Percentiles rank a stretch among this genome's conserved stretches.
These are phyloP conservation scores for Pseudomyrmex flavicornis DNA, from an alignment of 1,140 invertebrate species.

Conservation along the genomic window DNA sequence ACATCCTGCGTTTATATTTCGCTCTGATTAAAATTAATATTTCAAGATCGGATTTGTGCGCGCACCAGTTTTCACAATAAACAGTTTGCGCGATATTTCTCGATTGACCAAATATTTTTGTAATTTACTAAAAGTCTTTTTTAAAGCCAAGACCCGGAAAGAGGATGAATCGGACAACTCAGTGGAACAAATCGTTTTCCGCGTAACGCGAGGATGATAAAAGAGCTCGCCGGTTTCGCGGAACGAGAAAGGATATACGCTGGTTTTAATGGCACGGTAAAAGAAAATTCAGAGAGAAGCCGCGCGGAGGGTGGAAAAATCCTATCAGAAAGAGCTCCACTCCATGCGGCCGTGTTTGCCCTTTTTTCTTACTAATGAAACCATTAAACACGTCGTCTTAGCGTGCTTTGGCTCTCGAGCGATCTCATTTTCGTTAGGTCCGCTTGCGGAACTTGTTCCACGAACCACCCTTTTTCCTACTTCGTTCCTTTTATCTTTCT, in stretches of 20 bases:
- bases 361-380: slow-evolving; percentile 73
- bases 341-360: slow-evolving; percentile 40
- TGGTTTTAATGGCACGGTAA: slow-evolving; percentile 44
- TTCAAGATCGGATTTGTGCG: neutral
- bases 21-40: slow-evolving; percentile 17
- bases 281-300: slow-evolving; percentile 42
- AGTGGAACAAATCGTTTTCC: slow-evolving; percentile 50
- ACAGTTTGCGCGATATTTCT: slow-evolving; percentile 12
- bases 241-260: slow-evolving; percentile 51
- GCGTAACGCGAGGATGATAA: slow-evolving; percentile 36
- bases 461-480: slow-evolving; percentile 9
- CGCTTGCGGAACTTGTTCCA: slow-evolving; percentile 44
- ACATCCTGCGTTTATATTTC: neutral
- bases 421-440: slow-evolving; percentile 72
- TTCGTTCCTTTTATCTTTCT: slow-evolving; percentile 37
- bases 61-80: slow-evolving; percentile 6
- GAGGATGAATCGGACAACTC: slow-evolving; percentile 42
- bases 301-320: slow-evolving; percentile 41
- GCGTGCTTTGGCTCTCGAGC: slow-evolving; percentile 63
- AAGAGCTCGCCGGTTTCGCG: slow-evolving; percentile 20
- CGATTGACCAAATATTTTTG: slow-evolving; percentile 30
- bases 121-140: slow-evolving; percentile 34
- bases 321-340: slow-evolving; percentile 41
- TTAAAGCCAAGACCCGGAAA: slow-evolving; percentile 1
- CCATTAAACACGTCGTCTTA: slow-evolving; percentile 73